These are phyloP conservation scores for Crenuchus spilurus DNA, from an alignment of 2,797 vertebrate genomes.

Conservation along the genomic window DNA sequence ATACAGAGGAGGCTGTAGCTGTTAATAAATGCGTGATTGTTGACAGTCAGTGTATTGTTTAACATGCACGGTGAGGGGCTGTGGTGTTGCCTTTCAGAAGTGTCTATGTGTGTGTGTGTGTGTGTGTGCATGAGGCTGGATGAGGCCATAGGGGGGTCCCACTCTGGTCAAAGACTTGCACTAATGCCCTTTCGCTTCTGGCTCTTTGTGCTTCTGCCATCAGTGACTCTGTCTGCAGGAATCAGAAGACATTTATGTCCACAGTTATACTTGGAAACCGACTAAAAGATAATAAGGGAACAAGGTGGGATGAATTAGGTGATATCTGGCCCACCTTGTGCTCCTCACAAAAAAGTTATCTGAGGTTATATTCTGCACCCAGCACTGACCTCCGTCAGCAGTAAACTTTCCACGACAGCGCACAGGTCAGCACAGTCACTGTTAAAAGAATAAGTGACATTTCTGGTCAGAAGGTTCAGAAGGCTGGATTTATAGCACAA, in stretches of 20 bases:
- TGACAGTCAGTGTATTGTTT: slow-evolving; percentile 83
- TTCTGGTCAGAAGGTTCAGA: not conserved
- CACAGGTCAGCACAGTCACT: not conserved
- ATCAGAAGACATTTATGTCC: slow-evolving; percentile 21
- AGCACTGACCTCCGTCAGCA: no score
- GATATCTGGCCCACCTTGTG: no score
- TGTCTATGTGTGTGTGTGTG: slow-evolving; percentile 43
- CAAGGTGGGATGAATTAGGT: not conserved
- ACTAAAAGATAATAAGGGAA: not conserved
- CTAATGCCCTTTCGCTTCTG: slow-evolving; percentile 23
- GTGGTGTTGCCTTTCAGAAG: slow-evolving; percentile 72
- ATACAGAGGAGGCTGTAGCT: slow-evolving; percentile 80
- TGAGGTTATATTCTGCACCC: not conserved
- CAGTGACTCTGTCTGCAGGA: slow-evolving; percentile 33
- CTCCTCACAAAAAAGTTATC: no score
- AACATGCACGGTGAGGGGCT: slow-evolving; percentile 77
- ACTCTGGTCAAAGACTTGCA: slow-evolving; percentile 42
- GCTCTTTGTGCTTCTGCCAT: slow-evolving; percentile 17
- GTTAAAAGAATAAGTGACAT: not conserved
- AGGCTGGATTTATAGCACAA: not conserved
- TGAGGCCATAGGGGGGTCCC: slow-evolving; percentile 23
- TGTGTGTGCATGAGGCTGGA: slow-evolving; percentile 10
- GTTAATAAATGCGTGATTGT: slow-evolving; percentile 85
- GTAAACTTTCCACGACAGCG: not conserved
- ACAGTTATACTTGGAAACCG: not conserved